A percentile compares a stretch with the other conserved stretches of the same genome.
phyloP scores from a whole-genome alignment of 2,113 vertebrate species.

The Mus pahari region DNA sequence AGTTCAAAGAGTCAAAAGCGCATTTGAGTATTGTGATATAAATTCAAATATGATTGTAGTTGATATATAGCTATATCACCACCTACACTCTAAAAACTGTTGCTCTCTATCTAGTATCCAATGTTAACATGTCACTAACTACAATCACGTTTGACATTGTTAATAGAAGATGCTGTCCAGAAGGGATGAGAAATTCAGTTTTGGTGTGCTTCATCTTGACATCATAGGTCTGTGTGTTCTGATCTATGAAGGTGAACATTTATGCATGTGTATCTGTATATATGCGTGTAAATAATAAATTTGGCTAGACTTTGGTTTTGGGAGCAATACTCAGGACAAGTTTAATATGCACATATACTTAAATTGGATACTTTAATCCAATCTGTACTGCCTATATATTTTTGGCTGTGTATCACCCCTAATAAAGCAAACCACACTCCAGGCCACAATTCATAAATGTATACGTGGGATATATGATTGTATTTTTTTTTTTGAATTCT shows the following conservation, averaged over 20 bases:
- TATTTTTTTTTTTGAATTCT: not conserved
- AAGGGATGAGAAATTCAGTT: conserved; percentile 14
- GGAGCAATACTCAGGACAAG: not conserved
- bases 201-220: not conserved
- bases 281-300: not conserved
- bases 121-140: conserved; percentile 55
- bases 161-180: not conserved
- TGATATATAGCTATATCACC: conserved; percentile 66
- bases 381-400: not conserved
- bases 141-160: conserved; percentile 62
- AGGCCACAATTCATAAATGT: not conserved
- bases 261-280: not conserved
- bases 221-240: not conserved
- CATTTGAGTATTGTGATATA: conserved; percentile 59
- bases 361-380: not conserved
- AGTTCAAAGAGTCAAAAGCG: conserved; percentile 58
- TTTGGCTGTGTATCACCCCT: not conserved
- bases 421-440: not conserved
- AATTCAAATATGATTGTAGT: conserved; percentile 65
- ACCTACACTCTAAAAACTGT: conserved; percentile 48
- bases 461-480: not conserved
- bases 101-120: conserved; percentile 22
- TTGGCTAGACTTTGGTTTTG: not conserved
- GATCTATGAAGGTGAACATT: not conserved
- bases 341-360: not conserved